These are phyloP conservation scores for Centruroides vittatus DNA, from an alignment of 1,140 invertebrate species.

Conservation along the genomic window DNA sequence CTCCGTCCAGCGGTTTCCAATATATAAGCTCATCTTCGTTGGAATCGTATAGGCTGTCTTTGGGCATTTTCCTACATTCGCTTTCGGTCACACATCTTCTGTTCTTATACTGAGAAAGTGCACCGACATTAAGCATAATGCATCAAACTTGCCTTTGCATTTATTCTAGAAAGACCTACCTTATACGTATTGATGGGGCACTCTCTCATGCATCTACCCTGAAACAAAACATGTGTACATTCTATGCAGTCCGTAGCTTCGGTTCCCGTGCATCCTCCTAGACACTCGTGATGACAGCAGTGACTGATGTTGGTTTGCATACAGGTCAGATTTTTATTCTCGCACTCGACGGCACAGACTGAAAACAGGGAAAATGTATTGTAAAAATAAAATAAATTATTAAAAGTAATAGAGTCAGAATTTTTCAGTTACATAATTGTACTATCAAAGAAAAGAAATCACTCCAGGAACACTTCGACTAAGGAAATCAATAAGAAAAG, in stretches of 20 bases:
- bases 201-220: slow-evolving; percentile 43
- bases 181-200: slow-evolving; percentile 54
- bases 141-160: too few species aligned
- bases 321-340: slow-evolving; percentile 10
- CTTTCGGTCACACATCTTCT: slow-evolving; percentile 58
- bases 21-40: slow-evolving; percentile 22
- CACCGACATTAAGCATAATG: too few species aligned
- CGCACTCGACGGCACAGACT: slow-evolving; percentile 10
- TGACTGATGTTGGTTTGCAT: slow-evolving; percentile 15
- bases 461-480: too few species aligned
- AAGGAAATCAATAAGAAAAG: too few species aligned
- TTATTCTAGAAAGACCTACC: slow-evolving; percentile 25
- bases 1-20: slow-evolving; percentile 41
- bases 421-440: too few species aligned
- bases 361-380: background rate
- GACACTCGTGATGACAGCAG: slow-evolving; percentile 64
- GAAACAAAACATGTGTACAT: slow-evolving; percentile 50
- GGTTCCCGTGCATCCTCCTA: slow-evolving; percentile 61
- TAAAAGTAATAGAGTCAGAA: too few species aligned
- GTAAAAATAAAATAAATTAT: slow-evolving; percentile 2
- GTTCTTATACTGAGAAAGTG: slow-evolving; percentile 41
- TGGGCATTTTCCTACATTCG: slow-evolving; percentile 47
- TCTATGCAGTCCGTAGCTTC: slow-evolving; percentile 47
- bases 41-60: slow-evolving; percentile 26
- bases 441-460: too few species aligned